phyloP scores from a whole-genome alignment of 2,113 vertebrate species.

The Pelecanoides urinatrix region DNA sequence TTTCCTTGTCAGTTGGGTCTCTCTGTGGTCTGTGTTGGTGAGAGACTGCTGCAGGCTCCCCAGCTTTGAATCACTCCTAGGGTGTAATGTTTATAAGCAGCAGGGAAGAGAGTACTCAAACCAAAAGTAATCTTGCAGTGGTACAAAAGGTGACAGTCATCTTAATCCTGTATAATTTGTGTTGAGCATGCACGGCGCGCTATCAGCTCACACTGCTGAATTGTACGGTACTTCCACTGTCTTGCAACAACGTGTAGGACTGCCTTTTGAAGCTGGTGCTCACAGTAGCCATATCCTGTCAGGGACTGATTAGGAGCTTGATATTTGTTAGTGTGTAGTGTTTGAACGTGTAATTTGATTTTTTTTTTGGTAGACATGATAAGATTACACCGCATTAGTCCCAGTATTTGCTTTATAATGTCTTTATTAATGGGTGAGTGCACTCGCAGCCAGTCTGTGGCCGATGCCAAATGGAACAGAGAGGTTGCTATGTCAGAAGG shows the following conservation, averaged over 20 bases:
- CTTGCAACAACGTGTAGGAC: rapidly evolving
- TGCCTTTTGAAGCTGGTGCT: not conserved
- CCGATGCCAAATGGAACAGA: not conserved
- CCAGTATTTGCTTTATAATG: not conserved
- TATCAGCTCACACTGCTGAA: rapidly evolving
- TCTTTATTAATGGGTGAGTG: not conserved
- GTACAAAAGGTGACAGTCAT: not conserved
- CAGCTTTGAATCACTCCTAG: not conserved
- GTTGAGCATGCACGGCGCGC: rapidly evolving
- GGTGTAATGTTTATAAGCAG: not conserved
- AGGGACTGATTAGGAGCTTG: not conserved
- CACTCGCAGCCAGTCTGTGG: rapidly evolving
- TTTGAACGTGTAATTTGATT: not conserved
- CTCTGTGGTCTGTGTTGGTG: not conserved
- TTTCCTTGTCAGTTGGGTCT: not conserved
- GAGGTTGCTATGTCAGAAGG: not conserved
- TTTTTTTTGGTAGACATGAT: not conserved
- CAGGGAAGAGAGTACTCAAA: not conserved
- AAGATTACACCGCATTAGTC: not conserved
- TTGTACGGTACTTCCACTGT: rapidly evolving
- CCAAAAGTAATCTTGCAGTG: not conserved
- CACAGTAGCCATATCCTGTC: not conserved
- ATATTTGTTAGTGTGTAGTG: not conserved
- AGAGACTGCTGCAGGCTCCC: not conserved
- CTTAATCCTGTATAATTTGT: not conserved